Base-by-base conservation (phyloP, 2,888 invertebrate genomes). In the Clusia tigrina region DNA sequence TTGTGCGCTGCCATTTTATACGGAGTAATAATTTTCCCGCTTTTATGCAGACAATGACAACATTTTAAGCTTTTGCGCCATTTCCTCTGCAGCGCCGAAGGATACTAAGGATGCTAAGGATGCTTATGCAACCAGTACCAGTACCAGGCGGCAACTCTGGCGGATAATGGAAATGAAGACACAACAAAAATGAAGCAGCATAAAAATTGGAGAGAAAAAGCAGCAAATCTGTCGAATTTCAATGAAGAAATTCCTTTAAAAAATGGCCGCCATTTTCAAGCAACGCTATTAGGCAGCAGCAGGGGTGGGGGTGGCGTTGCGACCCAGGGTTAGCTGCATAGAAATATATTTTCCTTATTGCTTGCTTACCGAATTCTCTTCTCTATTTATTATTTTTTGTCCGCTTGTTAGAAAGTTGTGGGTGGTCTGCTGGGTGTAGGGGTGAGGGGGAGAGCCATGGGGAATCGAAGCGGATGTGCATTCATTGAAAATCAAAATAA, bases 211-310 rank as follows among this genome's bases (percentile, higher is more conserved):
- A n/a, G n/a, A n/a, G n/a, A 42, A 48, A 48, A n/a, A 15, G 12
- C 3, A 15, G 42, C 6, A 42, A 48, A 48, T 48, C 48, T 48
- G 48, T 48, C 48, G 48, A 48, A 48, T 48, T 48, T 48, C 48
- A 48, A 48, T 48, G 48, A 48, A 48, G 48, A 18, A 48, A 48
- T 48, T 48, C 48, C 48, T 5, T n/a, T 42, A 48, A 18, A 48
- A 48, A 9, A 48, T 20, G 12, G 48, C 48, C 20, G 22, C 2
- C 42, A 42, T 42, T 32, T 32, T 42, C 42, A n/a, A 17, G 32
- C 12, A 32, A 32, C 5, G 12, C 5, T 32, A n/a, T 32, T 9
- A 32, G 12, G 32, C 6, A 32, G 32, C 5, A 32, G 12, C 12
- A 12, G 5, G 6, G 32, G 12, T 9, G 32, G 32, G 32, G 5